Evolutionary conservation across 1,140 invertebrate species (phyloP), one percentile per base, ranked within the genome.

Genomic region (Pseudomyrmex concolor): DNA sequence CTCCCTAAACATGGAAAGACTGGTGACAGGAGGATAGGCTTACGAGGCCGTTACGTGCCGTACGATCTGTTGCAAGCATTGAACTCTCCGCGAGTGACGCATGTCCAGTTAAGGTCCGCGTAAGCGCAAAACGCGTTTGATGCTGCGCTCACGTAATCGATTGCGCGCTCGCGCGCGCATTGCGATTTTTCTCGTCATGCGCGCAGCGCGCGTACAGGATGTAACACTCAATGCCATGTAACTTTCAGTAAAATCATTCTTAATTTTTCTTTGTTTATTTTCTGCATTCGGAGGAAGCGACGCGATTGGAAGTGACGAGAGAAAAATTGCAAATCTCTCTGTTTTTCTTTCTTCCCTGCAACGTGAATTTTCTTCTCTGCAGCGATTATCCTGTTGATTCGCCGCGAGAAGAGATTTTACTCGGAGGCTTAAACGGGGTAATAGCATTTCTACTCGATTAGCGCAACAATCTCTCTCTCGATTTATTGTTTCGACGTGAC

Each of bases 1-100:
- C 72, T 80, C 22, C 83, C 86, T 89, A 88, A 88, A 89, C 77
- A 89, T 89, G 86, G 87, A 43, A 85, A 82, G 72, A 89, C 86
- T 54, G 62, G 86, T 78, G 83, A 87, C 84, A 83, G 62, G 66
- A 83, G 62, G 66, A 86, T 86, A 74, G 67, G 13, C 54, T 34
- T 19, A 10, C 59, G 83, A 64, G 84, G 51, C n/a, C n/a, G n/a
- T 70, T 71, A 55, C 64, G 22, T 67, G 68, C 34, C 34, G 34
- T 51, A n/a, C 62, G 45, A 48, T 60, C 89, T 87, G 85, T 76
- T 85, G 85, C 89, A 89, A 89, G 87, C 88, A 84, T 87, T 89
- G 89, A 89, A 89, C 89, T 89, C 80, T 71, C 74, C 78, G 34
- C 34, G 66, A 13, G 25, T 51, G 62, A 62, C 71, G 68, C 68